Evolutionary conservation across 2,797 vertebrate genomes (phyloP).

Genomic region (Gambusia yucatana): DNA sequence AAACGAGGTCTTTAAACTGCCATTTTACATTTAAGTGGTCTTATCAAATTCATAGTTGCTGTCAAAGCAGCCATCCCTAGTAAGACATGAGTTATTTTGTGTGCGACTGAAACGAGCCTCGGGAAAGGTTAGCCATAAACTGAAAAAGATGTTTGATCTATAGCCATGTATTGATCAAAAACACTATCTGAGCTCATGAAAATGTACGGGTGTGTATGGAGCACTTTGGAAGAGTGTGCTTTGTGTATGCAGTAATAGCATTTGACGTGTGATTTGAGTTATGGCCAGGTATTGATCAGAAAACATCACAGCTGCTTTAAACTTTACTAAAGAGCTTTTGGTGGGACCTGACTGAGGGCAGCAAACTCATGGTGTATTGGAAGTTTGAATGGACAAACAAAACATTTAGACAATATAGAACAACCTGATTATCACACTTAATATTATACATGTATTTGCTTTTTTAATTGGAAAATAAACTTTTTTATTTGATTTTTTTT

Average conservation of each 20-base stretch:
- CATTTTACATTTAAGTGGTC: slow-evolving; percentile 77
- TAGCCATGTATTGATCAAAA: slow-evolving; percentile 80
- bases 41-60: slow-evolving; percentile 75
- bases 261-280: slow-evolving; percentile 71
- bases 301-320: slow-evolving; percentile 70
- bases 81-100: slow-evolving; percentile 70
- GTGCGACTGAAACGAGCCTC: slow-evolving; percentile 67
- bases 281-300: slow-evolving; percentile 75
- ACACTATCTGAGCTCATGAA: slow-evolving; percentile 70
- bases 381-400: slow-evolving; percentile 45
- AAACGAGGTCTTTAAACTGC: slow-evolving; percentile 78
- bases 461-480: background rate
- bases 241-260: slow-evolving; percentile 58
- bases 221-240: slow-evolving; percentile 46
- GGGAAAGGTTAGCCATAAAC: slow-evolving; percentile 72
- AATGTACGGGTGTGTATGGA: slow-evolving; percentile 48
- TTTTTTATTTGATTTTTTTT: background rate
- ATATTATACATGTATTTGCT: background rate
- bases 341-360: slow-evolving; percentile 63
- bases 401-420: slow-evolving; percentile 3
- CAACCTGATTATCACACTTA: background rate
- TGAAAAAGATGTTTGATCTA: slow-evolving; percentile 76
- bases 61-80: slow-evolving; percentile 65
- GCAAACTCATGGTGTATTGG: slow-evolving; percentile 64
- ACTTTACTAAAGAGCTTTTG: slow-evolving; percentile 74